phyloP scores from a whole-genome alignment of 1,140 invertebrate species.

The Zaprionus nigranus region DNA sequence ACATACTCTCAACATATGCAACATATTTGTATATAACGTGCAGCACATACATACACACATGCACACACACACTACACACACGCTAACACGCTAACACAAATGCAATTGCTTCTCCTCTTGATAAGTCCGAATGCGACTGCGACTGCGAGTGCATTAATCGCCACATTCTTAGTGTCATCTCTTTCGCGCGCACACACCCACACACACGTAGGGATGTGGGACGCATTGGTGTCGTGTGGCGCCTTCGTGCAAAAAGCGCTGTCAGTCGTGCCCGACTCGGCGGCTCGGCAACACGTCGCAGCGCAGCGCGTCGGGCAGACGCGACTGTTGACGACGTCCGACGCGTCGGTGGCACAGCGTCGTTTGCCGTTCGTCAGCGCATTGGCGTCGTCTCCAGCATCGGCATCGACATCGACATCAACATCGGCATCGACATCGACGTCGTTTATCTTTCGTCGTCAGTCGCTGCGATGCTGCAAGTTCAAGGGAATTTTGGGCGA shows the following conservation, averaged over 20 bases:
- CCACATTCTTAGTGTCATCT: neutral
- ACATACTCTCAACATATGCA: too few species aligned
- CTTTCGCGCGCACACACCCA: neutral
- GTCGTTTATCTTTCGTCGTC: slow-evolving; percentile 1
- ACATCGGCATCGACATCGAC: neutral
- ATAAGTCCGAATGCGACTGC: neutral
- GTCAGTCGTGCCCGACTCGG: neutral
- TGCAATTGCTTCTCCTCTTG: neutral
- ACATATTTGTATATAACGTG: neutral
- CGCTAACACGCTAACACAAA: too few species aligned
- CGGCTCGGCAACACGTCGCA: slow-evolving; percentile 1
- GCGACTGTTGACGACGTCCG: neutral
- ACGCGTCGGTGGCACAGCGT: neutral
- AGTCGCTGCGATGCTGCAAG: slow-evolving; percentile 30
- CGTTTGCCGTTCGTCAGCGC: neutral
- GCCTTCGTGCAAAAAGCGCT: neutral
- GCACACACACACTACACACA: too few species aligned
- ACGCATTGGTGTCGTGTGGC: neutral
- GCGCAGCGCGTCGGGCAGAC: neutral
- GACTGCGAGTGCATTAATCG: neutral
- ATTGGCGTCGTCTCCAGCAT: neutral
- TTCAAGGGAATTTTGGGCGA: slow-evolving; percentile 59
- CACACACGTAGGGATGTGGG: neutral
- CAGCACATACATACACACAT: neutral
- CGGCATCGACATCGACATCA: neutral